These are phyloP conservation scores for Ciona savignyi DNA, from an alignment of 23 tunicate species.

Conservation along the genomic window DNA sequence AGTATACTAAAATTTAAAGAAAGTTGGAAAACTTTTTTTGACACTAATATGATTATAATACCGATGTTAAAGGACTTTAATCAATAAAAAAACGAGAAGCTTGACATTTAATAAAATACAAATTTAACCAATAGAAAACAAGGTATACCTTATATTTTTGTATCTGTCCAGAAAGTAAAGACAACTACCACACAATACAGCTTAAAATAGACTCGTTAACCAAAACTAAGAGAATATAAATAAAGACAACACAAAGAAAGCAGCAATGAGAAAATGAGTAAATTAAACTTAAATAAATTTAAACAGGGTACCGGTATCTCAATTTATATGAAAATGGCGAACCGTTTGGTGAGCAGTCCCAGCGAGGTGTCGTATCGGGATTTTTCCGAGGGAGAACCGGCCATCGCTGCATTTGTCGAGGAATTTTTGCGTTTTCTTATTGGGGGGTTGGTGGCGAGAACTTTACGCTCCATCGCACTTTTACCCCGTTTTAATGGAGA, in stretches of 20 bases:
- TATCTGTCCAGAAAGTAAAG: too few species aligned
- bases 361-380: slow-evolving; percentile 88
- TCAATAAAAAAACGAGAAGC: too few species aligned
- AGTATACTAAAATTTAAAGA: too few species aligned
- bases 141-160: too few species aligned
- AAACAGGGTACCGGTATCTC: background rate
- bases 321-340: too few species aligned
- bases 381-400: slow-evolving; percentile 65
- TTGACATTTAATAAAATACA: too few species aligned
- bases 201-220: too few species aligned
- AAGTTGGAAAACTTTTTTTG: too few species aligned
- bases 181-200: too few species aligned
- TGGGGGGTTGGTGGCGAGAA: slow-evolving; percentile 26
- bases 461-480: slow-evolving; percentile 5
- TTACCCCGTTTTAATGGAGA: slow-evolving; percentile 11
- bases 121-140: too few species aligned
- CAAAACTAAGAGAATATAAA: background rate
- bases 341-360: slow-evolving; percentile 86
- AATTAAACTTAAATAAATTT: background rate
- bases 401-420: slow-evolving; percentile 11
- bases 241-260: background rate
- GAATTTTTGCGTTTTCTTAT: slow-evolving; percentile 9
- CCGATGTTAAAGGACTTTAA: too few species aligned
- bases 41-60: too few species aligned
- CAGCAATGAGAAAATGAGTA: background rate